Percentiles rank a stretch among this genome's conserved stretches.
Conservation (phyloP, 2,113 vertebrate genomes). For the Triplophysa dalaica region DNA sequence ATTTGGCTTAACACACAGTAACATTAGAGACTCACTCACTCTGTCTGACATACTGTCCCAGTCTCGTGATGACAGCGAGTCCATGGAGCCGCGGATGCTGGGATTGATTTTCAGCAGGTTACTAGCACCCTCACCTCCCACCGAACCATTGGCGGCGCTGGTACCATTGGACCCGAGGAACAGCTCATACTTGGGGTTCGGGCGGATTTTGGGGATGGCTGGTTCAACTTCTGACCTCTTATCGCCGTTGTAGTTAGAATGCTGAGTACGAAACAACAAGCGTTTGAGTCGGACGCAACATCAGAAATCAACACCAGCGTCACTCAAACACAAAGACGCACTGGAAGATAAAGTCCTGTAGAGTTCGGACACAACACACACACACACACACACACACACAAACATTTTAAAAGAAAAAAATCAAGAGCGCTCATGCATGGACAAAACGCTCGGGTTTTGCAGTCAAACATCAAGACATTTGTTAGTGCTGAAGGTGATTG, state of each 20-base stretch:
- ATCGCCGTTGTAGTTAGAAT: conserved; percentile 62
- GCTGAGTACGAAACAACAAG: conserved; percentile 55
- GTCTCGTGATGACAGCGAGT: conserved; percentile 71
- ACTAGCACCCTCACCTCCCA: conserved; percentile 48
- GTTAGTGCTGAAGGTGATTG: background rate
- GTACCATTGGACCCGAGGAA: conserved; percentile 59
- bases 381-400: background rate
- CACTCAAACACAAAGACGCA: background rate
- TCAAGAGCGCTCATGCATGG: background rate
- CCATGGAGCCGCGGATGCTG: conserved; percentile 68
- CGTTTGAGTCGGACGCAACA: too few relatives aligned
- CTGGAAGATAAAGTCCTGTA: background rate
- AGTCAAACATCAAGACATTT: background rate
- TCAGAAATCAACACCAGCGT: background rate
- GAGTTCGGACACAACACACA: background rate
- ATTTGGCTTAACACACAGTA: too few relatives aligned
- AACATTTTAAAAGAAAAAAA: background rate
- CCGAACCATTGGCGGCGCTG: background rate
- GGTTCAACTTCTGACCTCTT: conserved; percentile 67
- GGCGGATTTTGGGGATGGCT: conserved; percentile 44
- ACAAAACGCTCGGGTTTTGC: background rate
- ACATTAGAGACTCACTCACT: conserved; percentile 54
- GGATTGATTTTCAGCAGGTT: conserved; percentile 53
- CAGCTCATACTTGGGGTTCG: conserved; percentile 75
- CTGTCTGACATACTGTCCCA: conserved; percentile 69